Evolutionary conservation across 2,113 vertebrate genomes (phyloP).

Genomic region (Rhadina sibilatrix): DNA sequence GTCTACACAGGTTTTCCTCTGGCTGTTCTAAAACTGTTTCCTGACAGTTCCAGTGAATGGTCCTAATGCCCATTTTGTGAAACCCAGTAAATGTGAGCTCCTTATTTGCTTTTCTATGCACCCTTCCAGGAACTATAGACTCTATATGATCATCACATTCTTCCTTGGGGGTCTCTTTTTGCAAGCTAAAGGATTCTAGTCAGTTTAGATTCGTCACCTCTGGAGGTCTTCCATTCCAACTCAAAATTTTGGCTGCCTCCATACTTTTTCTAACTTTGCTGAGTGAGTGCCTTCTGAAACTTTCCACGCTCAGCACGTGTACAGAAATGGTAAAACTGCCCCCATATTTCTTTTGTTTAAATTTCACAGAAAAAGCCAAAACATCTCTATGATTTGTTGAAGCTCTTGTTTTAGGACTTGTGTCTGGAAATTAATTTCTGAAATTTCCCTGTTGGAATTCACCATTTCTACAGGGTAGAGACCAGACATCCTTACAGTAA

Average conservation of each 20-base stretch:
- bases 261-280: not conserved
- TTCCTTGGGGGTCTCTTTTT: not conserved
- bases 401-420: not conserved
- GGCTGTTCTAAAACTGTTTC: not conserved
- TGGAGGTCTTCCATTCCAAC: not conserved
- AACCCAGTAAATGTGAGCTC: not conserved
- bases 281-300: not conserved
- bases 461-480: not conserved
- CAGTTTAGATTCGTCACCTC: not conserved
- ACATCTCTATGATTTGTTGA: not conserved
- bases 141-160: not conserved
- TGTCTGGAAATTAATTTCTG: not conserved
- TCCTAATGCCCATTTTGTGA: not conserved
- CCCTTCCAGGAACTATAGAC: not conserved
- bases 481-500: not conserved
- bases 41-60: not conserved
- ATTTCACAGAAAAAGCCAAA: not conserved
- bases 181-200: not conserved
- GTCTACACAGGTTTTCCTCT: not conserved
- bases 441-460: not conserved
- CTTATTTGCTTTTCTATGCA: not conserved
- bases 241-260: not conserved
- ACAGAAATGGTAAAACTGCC: not conserved
- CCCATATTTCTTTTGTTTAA: not conserved
- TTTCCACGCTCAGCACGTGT: not conserved